Percentiles rank a stretch among this genome's conserved stretches.
These are phyloP conservation scores for Sitodiplosis mosellana DNA, from an alignment of 1,140 invertebrate genomes.

Conservation along the genomic window DNA sequence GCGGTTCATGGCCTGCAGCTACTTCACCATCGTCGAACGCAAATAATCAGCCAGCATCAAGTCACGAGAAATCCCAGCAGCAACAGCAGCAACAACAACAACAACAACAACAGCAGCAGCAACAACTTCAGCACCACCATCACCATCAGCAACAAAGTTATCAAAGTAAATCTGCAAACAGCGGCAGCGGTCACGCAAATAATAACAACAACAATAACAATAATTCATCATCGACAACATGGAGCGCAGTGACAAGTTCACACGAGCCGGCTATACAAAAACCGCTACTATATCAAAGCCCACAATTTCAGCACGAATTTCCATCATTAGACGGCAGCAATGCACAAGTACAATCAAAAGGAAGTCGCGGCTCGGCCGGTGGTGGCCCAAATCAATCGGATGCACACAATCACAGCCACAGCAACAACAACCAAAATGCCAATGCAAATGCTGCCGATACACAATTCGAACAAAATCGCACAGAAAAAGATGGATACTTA, in stretches of 20 bases:
- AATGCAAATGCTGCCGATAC: constrained; percentile 1
- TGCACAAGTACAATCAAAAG: constrained; percentile 22
- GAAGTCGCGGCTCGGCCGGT: constrained; percentile 22
- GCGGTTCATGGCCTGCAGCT: background rate
- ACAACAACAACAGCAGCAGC: constrained; percentile 40
- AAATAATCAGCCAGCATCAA: background rate
- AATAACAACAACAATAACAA: background rate
- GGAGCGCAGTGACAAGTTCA: constrained; percentile 21
- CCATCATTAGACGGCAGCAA: constrained; percentile 47
- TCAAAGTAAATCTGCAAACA: background rate
- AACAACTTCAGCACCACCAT: constrained; percentile 18
- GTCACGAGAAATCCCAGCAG: constrained; percentile 2
- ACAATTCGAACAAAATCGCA: constrained; percentile 10
- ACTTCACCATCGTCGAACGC: background rate
- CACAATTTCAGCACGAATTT: constrained; percentile 71
- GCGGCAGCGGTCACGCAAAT: background rate
- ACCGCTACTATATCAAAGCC: constrained; percentile 24
- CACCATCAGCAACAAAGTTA: no score
- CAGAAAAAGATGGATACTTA: constrained; percentile 22
- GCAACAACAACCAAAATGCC: constrained; percentile 8
- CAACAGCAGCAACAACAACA: no score
- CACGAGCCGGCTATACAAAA: constrained; percentile 5
- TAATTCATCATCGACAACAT: constrained; percentile 18
- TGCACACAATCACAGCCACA: constrained; percentile 5
- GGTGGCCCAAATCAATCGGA: constrained; percentile 9